Conservation (phyloP, 2,797 vertebrate genomes). For the Falco columbarius region DNA sequence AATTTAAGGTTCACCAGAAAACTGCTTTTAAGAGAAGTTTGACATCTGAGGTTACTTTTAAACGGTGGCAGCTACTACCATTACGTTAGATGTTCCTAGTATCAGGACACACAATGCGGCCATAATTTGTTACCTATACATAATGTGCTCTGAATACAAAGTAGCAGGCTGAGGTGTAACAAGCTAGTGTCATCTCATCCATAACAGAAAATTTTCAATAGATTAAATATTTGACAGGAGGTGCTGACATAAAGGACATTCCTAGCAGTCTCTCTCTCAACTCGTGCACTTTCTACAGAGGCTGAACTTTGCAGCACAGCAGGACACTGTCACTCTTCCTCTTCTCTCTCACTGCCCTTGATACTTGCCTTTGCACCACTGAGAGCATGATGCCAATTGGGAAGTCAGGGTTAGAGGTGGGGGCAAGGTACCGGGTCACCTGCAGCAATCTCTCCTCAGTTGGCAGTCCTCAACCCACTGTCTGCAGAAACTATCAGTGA, state of each 20-base stretch:
- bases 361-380: background rate
- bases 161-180: background rate
- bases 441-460: background rate
- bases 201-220: background rate
- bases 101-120: background rate
- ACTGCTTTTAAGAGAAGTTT: background rate
- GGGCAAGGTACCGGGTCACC: background rate
- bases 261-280: rapidly evolving
- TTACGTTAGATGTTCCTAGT: background rate
- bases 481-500: background rate
- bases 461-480: background rate
- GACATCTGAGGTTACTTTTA: background rate
- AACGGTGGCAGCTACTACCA: background rate
- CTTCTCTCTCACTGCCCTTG: background rate
- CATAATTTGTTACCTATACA: background rate
- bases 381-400: background rate
- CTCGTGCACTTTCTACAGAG: background rate
- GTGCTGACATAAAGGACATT: background rate
- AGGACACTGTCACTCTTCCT: background rate
- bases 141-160: background rate
- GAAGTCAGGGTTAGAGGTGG: background rate
- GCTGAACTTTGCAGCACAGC: background rate
- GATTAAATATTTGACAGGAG: background rate
- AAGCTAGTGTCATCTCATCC: background rate
- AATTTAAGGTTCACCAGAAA: background rate